Evolutionary conservation across 2,888 invertebrate species (phyloP).

Genomic region (Cephonodes hylas): DNA sequence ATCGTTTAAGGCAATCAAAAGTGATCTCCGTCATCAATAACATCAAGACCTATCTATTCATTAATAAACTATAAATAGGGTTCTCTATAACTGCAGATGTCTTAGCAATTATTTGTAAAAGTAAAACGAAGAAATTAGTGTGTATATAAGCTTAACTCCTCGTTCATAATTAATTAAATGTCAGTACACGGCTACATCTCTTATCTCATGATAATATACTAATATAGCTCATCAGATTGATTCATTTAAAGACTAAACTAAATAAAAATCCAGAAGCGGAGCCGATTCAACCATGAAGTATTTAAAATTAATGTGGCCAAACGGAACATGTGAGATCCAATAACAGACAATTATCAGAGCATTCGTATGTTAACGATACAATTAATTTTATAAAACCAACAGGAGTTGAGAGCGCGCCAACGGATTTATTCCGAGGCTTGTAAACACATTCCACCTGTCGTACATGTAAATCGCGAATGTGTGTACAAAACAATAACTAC

Average conservation of each 20-base stretch:
- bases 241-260: neutral
- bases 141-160: no score
- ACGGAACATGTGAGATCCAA: conserved; percentile 2
- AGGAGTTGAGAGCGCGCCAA: conserved; percentile 47
- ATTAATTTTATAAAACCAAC: conserved; percentile 62
- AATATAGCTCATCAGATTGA: neutral
- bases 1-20: no score
- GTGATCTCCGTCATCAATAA: no score
- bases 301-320: neutral
- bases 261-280: neutral
- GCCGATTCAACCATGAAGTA: neutral
- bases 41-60: no score
- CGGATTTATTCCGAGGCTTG: conserved; percentile 48
- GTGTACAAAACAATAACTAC: conserved; percentile 33
- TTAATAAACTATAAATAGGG: no score
- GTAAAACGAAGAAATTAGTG: no score
- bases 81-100: no score
- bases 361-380: conserved; percentile 43
- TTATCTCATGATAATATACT: no score
- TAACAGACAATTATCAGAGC: conserved; percentile 28
- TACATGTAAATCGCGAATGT: conserved; percentile 52
- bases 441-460: conserved; percentile 57
- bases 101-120: no score
- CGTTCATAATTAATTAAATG: no score
- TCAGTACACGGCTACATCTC: no score